A percentile compares a stretch with the other conserved stretches of the same genome.
These are phyloP conservation scores for Thalassarche chlororhynchos DNA, from an alignment of 2,113 vertebrate genomes.

Conservation along the genomic window DNA sequence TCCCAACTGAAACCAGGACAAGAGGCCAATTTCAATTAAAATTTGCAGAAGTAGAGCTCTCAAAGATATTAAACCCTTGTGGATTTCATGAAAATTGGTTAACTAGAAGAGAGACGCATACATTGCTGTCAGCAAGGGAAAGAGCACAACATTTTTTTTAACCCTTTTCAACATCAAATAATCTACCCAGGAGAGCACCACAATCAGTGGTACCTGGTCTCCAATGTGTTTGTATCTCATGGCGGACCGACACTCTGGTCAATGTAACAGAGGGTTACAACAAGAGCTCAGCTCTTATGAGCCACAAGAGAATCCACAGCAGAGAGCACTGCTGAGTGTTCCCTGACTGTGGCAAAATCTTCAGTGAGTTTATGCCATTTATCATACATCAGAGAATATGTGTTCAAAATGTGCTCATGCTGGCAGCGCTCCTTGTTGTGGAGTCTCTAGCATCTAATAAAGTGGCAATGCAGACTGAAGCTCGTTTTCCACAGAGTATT, in stretches of 20 bases:
- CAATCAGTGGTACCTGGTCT: background rate
- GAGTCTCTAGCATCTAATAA: background rate
- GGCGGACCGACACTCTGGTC: background rate
- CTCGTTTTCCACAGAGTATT: background rate
- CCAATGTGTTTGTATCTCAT: background rate
- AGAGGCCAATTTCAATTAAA: background rate
- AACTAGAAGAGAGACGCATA: background rate
- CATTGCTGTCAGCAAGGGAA: background rate
- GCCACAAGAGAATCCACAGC: background rate
- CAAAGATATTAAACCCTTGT: background rate
- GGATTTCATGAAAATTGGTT: background rate
- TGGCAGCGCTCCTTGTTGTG: background rate
- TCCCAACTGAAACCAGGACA: too few relatives aligned
- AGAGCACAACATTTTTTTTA: background rate
- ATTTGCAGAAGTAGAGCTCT: background rate
- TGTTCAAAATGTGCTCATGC: background rate
- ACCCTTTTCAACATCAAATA: background rate
- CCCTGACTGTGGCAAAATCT: background rate
- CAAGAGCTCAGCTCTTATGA: background rate
- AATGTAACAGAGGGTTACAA: accelerated
- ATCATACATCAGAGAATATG: background rate
- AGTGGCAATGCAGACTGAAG: background rate
- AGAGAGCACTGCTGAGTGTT: background rate
- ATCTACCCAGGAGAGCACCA: background rate
- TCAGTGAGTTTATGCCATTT: background rate